These are phyloP conservation scores for Octodon degus DNA, from an alignment of 2,113 vertebrate genomes.

Conservation along the genomic window DNA sequence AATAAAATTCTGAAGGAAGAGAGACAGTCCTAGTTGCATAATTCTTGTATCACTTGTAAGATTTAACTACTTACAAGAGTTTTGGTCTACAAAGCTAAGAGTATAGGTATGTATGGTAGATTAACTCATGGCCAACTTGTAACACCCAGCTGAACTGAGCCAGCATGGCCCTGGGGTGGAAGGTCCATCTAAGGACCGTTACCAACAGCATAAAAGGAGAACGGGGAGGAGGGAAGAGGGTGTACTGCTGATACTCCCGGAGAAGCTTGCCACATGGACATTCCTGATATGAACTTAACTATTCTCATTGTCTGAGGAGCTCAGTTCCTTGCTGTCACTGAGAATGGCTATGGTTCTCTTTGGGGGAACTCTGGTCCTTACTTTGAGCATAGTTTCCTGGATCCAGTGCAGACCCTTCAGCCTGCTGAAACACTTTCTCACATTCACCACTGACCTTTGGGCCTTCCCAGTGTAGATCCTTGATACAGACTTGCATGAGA, in stretches of 20 bases:
- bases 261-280: not conserved
- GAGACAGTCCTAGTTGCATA: not conserved
- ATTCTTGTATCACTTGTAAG: not conserved
- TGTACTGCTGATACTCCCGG: not conserved
- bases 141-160: not conserved
- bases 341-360: not conserved
- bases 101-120: not conserved
- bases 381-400: not conserved
- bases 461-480: not conserved
- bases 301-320: not conserved
- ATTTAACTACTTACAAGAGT: not conserved
- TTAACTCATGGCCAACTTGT: not conserved
- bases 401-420: not conserved
- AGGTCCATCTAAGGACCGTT: not conserved
- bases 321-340: not conserved
- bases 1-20: not conserved
- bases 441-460: not conserved
- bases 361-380: not conserved
- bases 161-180: not conserved
- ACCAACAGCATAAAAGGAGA: not conserved
- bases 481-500: not conserved
- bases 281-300: not conserved
- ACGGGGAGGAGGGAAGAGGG: not conserved
- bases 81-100: not conserved
- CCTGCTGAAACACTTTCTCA: not conserved